phyloP scores from a whole-genome alignment of 2,888 invertebrate species.

The Polia nebulosa region DNA sequence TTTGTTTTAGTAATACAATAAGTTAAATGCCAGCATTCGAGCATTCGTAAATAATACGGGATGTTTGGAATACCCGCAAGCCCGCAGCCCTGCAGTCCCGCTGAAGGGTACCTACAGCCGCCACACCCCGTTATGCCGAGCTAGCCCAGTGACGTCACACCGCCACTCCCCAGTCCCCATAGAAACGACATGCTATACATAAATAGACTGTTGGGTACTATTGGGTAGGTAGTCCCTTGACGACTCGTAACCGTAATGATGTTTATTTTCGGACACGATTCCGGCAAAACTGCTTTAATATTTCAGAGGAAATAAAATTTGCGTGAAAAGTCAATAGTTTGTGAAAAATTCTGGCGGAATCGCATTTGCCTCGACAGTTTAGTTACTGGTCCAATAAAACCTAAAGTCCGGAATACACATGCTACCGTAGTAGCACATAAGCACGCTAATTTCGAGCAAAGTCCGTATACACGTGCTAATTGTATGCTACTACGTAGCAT shows the following conservation, averaged over 20 bases:
- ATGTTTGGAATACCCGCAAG: conserved; percentile 56
- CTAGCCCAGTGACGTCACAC: conserved; percentile 77
- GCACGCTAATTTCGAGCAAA: too few relatives aligned
- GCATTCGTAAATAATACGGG: conserved; percentile 38
- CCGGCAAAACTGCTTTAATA: conserved; percentile 37
- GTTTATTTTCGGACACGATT: conserved; percentile 62
- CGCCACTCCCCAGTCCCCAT: conserved; percentile 76
- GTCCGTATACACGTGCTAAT: too few relatives aligned
- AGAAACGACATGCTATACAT: conserved; percentile 56
- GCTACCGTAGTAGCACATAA: too few relatives aligned
- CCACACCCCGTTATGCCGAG: conserved; percentile 79
- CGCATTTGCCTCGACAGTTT: neutral
- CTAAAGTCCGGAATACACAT: too few relatives aligned
- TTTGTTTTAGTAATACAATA: conserved; percentile 34
- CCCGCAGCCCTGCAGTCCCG: conserved; percentile 11
- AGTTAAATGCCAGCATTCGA: conserved; percentile 44
- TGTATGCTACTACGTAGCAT: too few relatives aligned
- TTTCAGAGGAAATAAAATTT: conserved; percentile 21
- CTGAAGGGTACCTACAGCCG: conserved; percentile 72
- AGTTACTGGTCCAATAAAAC: neutral
- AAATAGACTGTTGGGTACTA: too few relatives aligned
- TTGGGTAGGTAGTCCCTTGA: conserved; percentile 47
- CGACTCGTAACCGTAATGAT: conserved; percentile 57
- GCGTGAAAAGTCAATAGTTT: neutral
- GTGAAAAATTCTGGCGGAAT: neutral